phyloP scores from a whole-genome alignment of 2,113 vertebrate genomes.

The Psettodes erumei region DNA sequence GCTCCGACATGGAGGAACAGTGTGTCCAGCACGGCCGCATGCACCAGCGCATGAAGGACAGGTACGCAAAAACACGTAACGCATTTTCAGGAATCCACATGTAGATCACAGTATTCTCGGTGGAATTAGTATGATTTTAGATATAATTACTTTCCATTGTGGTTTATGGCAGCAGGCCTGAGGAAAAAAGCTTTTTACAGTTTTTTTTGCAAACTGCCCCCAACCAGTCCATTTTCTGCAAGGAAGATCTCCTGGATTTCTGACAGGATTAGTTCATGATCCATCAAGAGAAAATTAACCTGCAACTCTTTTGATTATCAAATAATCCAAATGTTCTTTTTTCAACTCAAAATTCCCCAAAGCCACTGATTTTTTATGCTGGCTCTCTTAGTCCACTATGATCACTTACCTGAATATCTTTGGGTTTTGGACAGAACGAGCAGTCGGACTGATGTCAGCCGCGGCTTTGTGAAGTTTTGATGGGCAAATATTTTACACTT shows the following conservation, averaged over 20 bases:
- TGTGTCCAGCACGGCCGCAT: slow-evolving; percentile 92
- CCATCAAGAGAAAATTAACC: background rate
- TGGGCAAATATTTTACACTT: background rate
- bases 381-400: background rate
- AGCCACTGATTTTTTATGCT: background rate
- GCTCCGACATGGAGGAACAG: slow-evolving; percentile 89
- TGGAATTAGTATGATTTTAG: background rate
- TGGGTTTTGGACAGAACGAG: background rate
- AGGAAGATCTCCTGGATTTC: too few species aligned
- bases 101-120: background rate
- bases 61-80: slow-evolving; percentile 79
- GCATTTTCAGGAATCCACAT: too few species aligned
- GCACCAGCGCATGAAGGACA: slow-evolving; percentile 93
- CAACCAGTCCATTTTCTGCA: slow-evolving; percentile 7
- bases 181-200: background rate
- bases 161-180: background rate
- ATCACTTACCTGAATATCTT: background rate
- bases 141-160: background rate
- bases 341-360: background rate
- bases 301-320: background rate
- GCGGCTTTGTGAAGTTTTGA: background rate
- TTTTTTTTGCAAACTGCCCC: slow-evolving; percentile 33
- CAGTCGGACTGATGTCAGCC: background rate
- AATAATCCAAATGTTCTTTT: background rate
- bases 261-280: background rate